phyloP scores from a whole-genome alignment of 2,797 vertebrate genomes.

The Megalops cyprinoides region DNA sequence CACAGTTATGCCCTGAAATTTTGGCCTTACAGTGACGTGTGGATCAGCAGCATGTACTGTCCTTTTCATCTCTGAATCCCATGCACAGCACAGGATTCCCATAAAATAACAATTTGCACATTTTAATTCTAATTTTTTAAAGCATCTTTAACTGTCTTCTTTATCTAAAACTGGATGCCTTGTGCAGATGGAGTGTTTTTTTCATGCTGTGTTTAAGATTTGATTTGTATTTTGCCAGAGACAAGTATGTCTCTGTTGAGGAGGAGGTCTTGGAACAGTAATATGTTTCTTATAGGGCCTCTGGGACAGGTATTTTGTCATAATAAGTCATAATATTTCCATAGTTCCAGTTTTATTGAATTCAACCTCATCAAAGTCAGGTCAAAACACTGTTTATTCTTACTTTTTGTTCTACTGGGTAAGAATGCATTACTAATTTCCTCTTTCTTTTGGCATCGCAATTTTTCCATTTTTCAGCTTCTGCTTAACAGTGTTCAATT shows the following conservation, averaged over 20 bases:
- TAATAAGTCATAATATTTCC: background rate
- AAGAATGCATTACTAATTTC: background rate
- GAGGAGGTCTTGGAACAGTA: background rate
- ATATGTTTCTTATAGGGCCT: background rate
- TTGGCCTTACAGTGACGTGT: too few species aligned
- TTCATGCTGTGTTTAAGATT: background rate
- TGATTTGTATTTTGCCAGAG: background rate
- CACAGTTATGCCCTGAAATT: too few species aligned
- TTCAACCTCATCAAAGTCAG: background rate
- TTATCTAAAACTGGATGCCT: too few species aligned
- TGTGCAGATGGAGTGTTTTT: too few species aligned
- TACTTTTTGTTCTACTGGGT: slow-evolving; percentile 3
- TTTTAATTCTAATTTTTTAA: too few species aligned
- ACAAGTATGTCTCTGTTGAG: background rate
- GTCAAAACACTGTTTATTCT: slow-evolving; percentile 13
- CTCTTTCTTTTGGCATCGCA: background rate
- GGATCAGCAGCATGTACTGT: too few species aligned
- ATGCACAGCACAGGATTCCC: too few species aligned
- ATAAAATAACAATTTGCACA: too few species aligned
- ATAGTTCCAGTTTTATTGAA: background rate
- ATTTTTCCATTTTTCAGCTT: background rate
- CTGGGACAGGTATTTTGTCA: background rate
- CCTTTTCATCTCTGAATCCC: too few species aligned
- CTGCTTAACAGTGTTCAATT: background rate
- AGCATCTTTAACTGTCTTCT: too few species aligned